Conservation (phyloP, 2,888 invertebrate species). For the Zeuzera pyrina region DNA sequence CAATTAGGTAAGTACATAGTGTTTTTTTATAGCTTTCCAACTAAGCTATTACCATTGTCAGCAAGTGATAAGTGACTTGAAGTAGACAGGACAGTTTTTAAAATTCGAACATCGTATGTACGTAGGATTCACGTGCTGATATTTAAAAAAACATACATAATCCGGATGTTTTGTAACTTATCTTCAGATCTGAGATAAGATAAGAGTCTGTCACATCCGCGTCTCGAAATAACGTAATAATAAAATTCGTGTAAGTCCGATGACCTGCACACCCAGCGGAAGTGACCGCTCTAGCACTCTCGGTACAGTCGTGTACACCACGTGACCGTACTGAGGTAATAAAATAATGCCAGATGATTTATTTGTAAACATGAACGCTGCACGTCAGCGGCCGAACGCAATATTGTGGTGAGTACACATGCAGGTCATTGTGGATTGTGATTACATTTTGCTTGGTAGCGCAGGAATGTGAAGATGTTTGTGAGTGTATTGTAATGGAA, state of each 20-base stretch:
- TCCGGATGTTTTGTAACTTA: too few relatives aligned
- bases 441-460: background rate
- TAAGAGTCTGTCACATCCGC: constrained; percentile 25
- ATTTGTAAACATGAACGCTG: constrained; percentile 62
- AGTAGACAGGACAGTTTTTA: too few relatives aligned
- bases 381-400: constrained; percentile 48
- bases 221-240: constrained; percentile 30
- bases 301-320: constrained; percentile 32
- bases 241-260: constrained; percentile 28
- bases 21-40: too few relatives aligned
- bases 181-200: too few relatives aligned
- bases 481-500: too few relatives aligned
- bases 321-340: constrained; percentile 9
- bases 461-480: background rate
- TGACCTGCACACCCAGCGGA: constrained; percentile 23
- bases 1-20: too few relatives aligned
- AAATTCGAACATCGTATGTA: too few relatives aligned
- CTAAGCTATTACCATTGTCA: too few relatives aligned
- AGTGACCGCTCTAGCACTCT: constrained; percentile 20
- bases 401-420: constrained; percentile 25
- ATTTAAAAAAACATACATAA: too few relatives aligned
- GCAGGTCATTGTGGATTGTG: constrained; percentile 15
- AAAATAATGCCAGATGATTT: constrained; percentile 55
- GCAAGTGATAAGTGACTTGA: too few relatives aligned
- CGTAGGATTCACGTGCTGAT: too few relatives aligned